These are phyloP conservation scores for Myocastor coypus DNA, from an alignment of 2,113 vertebrate genomes.

Conservation along the genomic window DNA sequence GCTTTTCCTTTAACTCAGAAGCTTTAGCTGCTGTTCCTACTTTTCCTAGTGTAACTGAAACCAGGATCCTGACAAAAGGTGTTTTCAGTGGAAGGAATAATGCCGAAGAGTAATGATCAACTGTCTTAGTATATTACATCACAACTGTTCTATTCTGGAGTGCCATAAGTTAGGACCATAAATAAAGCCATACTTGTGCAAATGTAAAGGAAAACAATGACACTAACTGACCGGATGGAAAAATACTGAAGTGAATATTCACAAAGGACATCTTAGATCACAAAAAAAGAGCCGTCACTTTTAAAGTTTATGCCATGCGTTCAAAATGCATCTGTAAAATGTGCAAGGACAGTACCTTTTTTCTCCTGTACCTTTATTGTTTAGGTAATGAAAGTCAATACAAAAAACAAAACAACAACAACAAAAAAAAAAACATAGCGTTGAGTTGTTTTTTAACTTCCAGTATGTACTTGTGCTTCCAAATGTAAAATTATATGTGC, in stretches of 20 bases:
- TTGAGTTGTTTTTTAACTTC: background rate
- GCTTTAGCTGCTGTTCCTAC: constrained; percentile 40
- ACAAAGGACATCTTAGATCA: constrained; percentile 25
- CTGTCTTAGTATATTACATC: background rate
- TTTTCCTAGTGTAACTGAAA: background rate
- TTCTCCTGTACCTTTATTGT: background rate
- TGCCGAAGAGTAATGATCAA: constrained; percentile 40
- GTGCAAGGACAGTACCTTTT: background rate
- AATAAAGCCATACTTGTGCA: constrained; percentile 6
- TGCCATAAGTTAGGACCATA: background rate
- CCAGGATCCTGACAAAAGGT: background rate
- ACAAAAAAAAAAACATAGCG: no score
- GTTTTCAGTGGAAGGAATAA: background rate
- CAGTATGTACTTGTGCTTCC: background rate
- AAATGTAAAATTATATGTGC: background rate
- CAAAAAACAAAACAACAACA: no score
- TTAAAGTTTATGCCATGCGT: background rate
- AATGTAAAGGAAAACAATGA: background rate
- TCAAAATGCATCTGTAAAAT: background rate
- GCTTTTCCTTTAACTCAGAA: constrained; percentile 3
- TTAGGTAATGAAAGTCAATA: background rate
- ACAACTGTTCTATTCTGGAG: background rate
- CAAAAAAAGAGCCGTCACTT: background rate
- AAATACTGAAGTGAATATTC: background rate
- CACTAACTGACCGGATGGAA: constrained; percentile 36